A percentile compares a stretch with the other conserved stretches of the same genome.
Conservation (phyloP, 2,113 vertebrate genomes). For the Myanophis thanlyinensis region DNA sequence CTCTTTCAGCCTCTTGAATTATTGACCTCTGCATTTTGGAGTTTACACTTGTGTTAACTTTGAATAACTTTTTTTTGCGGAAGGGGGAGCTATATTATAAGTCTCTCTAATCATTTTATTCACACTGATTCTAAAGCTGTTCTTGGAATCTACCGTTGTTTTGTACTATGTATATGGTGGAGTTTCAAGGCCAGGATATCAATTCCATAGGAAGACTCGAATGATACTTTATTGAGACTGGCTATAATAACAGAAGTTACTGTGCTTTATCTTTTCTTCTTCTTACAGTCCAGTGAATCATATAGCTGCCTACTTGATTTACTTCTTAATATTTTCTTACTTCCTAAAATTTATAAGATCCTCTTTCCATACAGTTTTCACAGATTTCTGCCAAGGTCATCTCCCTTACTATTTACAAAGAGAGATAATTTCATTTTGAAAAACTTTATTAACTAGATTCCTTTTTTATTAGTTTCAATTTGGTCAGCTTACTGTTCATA, state of each 20-base stretch:
- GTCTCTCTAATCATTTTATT: background rate
- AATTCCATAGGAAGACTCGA: background rate
- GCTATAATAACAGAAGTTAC: background rate
- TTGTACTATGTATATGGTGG: background rate
- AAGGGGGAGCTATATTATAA: background rate
- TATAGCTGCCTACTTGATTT: background rate
- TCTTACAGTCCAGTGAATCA: background rate
- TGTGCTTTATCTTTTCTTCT: background rate
- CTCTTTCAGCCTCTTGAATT: background rate
- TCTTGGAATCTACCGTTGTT: background rate
- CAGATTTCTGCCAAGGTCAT: too few relatives aligned
- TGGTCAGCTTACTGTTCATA: too few relatives aligned
- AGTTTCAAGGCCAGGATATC: background rate
- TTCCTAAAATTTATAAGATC: background rate
- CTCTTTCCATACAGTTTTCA: too few relatives aligned
- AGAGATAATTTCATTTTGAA: too few relatives aligned
- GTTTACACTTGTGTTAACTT: background rate
- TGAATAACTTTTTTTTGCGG: background rate
- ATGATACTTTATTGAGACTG: background rate
- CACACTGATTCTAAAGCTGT: background rate
- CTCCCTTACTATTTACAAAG: too few relatives aligned
- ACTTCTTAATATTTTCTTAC: background rate
- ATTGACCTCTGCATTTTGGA: background rate
- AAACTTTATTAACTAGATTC: too few relatives aligned
- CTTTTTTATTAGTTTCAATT: too few relatives aligned